Evolutionary conservation across 2,113 vertebrate genomes (phyloP), one percentile per base, ranked within the genome.

Genomic region (Semnopithecus entellus): DNA sequence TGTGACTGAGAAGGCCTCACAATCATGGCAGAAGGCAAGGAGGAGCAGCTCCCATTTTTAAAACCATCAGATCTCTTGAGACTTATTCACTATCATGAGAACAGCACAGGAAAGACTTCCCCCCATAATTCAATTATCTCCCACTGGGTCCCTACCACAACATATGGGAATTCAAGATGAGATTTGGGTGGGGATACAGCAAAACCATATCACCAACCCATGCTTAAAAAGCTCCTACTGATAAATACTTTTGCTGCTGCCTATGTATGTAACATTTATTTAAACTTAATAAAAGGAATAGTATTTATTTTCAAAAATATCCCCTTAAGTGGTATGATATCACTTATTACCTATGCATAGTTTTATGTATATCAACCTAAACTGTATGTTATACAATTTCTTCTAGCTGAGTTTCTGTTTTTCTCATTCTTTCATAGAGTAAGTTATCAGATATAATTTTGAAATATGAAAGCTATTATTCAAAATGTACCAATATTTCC

Each of bases 381-480:
- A 89, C 76, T 95, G 16, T 4, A 72, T 80, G 95, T 97, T 90
- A 90, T 78, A 97, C 38, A 59, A 73, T 92, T 92, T 96, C 50
- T 90, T 94, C 88, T 90, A 81, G 48, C 81, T 94, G 59, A 64
- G 88, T 75, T 81, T 97, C 97, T 98, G 96, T 92, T 97, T 98
- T 97, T 97, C 97, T 97, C 96, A 97, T 97, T 97, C 83, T 27
- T 90, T 35, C 38, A 66, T 14, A 91, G 78, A 97, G 88, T 94
- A 96, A 96, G 93, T 97, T 94, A 97, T 97, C 97, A 94, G 93
- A 40, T 94, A 91, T 96, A 95, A 97, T 97, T 97, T 94, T 97
- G 82, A 97, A 97, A 97, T 97, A 96, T 96, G 97, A 97, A 97
- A 97, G 91, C 93, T 95, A 80, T 97, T 97, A 98, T 94, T 59